Evolutionary conservation across 1,140 invertebrate species (phyloP).

Genomic region (Amphibalanus amphitrite): DNA sequence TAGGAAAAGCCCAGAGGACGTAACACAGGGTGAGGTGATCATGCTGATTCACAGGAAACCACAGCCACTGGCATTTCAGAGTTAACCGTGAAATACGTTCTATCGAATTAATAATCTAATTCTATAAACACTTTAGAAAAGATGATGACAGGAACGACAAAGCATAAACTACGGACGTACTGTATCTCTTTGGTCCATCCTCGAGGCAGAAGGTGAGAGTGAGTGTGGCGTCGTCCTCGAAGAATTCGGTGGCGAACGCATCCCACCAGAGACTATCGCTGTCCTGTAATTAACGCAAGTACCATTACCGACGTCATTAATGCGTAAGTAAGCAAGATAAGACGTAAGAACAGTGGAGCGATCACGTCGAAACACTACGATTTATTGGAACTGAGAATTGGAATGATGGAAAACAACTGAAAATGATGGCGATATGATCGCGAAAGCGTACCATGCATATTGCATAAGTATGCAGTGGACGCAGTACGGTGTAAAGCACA

Average conservation of each 20-base stretch:
- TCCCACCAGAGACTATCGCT: conserved; percentile 99
- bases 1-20: no score
- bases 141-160: no score
- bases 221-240: conserved; percentile 93
- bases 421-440: neutral
- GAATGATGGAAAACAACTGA: neutral
- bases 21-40: no score
- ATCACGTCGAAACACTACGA: neutral
- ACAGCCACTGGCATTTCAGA: no score
- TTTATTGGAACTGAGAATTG: no score
- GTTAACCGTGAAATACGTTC: no score
- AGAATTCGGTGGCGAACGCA: conserved; percentile 95
- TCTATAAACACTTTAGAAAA: no score
- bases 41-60: no score
- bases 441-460: no score
- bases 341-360: neutral
- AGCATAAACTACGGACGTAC: conserved; percentile 28
- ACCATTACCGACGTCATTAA: neutral
- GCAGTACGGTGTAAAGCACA: no score
- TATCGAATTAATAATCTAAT: no score
- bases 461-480: no score
- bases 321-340: neutral
- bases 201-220: conserved; percentile 93
- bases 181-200: conserved; percentile 95
- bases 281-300: conserved; percentile 40